Evolutionary conservation across 1,140 invertebrate species (phyloP).

Genomic region (Carcinoscorpius rotundicauda): DNA sequence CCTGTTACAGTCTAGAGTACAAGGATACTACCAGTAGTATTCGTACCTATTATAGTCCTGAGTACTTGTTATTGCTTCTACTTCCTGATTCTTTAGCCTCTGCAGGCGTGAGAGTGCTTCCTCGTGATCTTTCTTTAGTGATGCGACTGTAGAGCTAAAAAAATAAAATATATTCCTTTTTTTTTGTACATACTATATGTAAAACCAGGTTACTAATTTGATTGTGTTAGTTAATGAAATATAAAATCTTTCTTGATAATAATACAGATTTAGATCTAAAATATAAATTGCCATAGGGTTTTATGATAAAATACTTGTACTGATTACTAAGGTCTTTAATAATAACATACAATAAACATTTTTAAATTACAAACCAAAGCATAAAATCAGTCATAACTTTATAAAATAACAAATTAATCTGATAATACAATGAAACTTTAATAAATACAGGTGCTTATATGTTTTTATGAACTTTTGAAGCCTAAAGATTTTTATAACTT

Average conservation of each 20-base stretch:
- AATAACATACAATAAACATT: too few relatives aligned
- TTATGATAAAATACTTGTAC: background rate
- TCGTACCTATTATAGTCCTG: constrained; percentile 12
- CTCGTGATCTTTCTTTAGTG: constrained; percentile 19
- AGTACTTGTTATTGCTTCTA: constrained; percentile 18
- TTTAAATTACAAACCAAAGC: too few relatives aligned
- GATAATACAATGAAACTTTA: too few relatives aligned
- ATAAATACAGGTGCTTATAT: too few relatives aligned
- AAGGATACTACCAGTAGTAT: background rate
- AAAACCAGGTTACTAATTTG: background rate
- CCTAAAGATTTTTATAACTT: too few relatives aligned
- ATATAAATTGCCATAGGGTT: background rate
- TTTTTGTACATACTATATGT: background rate
- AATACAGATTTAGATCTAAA: background rate
- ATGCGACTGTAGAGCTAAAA: constrained; percentile 8
- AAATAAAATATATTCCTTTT: background rate
- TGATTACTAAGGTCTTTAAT: background rate
- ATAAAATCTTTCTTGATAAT: background rate
- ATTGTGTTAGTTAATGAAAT: background rate
- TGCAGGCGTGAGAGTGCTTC: constrained; percentile 15
- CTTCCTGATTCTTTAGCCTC: constrained; percentile 16
- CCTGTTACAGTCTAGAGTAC: constrained; percentile 13
- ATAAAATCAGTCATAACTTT: too few relatives aligned
- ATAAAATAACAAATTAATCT: too few relatives aligned
- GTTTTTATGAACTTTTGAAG: too few relatives aligned